Base-by-base conservation (phyloP, 2,888 invertebrate species). In the Helobdella robusta region DNA sequence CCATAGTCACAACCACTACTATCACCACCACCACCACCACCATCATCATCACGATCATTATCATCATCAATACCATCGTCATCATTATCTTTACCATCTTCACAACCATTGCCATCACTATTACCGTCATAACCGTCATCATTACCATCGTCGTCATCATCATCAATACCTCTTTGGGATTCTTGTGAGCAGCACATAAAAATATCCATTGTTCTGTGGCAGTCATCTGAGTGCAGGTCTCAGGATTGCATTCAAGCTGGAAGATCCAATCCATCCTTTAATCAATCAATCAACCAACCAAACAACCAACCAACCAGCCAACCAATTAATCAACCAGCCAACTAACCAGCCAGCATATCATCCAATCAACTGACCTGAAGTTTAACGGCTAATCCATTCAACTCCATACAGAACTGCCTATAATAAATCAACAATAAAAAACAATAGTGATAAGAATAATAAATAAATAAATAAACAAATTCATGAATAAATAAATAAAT, bases 161-260 rank as follows among this genome's bases (percentile, higher is more conserved):
- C 34, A 25, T 11, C 25, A 8, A 30, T 1, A 81, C 81, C 77
- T 98, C 98, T 81, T 98, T 98, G 48, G 98, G 98, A 69, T 97
- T 97, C 84, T 98, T 98, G 80, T 98, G 98, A 50, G 98, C 97
- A 67, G 98, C 98, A 84, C 98, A 98, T 64, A 99, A 83, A 81
- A 98, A 98, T 81, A 99, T 98, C 98, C 98, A 99, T 77, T 98
- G 97, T 81, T 98, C 97, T 34, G 98, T 98, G 35, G 98, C 98
- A 54, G 97, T 98, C 98, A 98, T 99, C 82, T 99, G 97, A 68
- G 89, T 91, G 80, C 98, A 98, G 28, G 89, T 91, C 75, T 92
- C 90, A 46, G 97, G 94, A 76, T 91, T 89, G 80, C 98, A 98
- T 80, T 97, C 95, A 71, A 86, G 86, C 81, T 83, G 74, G 25